A percentile compares a stretch with the other conserved stretches of the same genome.
Conservation (phyloP, 2,113 vertebrate genomes). For the Probosciger aterrimus region DNA sequence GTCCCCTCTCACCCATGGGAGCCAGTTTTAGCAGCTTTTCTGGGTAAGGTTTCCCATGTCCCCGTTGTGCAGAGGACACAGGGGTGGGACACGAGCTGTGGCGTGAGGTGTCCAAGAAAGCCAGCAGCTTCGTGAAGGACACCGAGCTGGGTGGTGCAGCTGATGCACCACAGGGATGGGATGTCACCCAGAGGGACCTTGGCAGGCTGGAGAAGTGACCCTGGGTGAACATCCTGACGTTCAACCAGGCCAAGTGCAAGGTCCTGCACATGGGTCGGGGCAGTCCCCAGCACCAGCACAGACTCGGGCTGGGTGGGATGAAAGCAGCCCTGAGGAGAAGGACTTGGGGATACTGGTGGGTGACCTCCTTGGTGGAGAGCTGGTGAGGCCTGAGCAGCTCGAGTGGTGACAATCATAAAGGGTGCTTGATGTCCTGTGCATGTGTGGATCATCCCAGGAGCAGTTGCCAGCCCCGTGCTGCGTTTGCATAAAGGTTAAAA, state of each 20-base stretch:
- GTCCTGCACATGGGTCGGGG: background rate
- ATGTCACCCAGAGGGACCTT: background rate
- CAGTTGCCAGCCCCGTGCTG: rapidly evolving
- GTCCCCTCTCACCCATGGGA: background rate
- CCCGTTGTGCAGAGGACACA: background rate
- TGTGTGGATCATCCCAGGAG: rapidly evolving
- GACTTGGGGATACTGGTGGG: background rate
- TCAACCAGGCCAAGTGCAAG: background rate
- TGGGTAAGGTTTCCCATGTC: background rate
- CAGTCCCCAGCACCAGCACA: background rate
- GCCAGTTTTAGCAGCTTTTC: background rate
- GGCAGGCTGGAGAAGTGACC: background rate
- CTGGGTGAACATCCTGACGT: background rate
- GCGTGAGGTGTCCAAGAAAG: background rate
- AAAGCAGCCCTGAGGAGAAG: background rate
- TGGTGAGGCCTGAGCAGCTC: background rate
- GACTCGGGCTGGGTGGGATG: background rate
- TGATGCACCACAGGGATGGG: background rate
- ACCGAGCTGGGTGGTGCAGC: rapidly evolving
- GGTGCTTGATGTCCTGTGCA: background rate
- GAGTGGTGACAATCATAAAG: background rate
- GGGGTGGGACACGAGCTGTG: background rate
- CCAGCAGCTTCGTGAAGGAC: background rate
- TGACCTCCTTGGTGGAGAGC: background rate
- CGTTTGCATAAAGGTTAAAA: background rate